Conservation (phyloP, 2,797 vertebrate genomes). For the Anableps anableps region DNA sequence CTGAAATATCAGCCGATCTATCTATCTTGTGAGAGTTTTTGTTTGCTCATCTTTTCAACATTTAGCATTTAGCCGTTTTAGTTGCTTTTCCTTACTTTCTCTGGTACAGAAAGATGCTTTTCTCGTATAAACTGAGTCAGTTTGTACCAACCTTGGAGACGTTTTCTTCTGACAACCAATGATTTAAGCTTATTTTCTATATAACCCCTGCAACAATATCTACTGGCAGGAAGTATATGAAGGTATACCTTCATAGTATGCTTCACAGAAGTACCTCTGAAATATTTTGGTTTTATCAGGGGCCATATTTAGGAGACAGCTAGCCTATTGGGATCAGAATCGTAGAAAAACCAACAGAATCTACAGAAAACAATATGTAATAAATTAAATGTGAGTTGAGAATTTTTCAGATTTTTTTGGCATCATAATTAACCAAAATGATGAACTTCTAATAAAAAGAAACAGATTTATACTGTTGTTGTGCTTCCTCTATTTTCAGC, state of each 20-base stretch:
- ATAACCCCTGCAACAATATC: not conserved
- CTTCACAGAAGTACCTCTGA: not conserved
- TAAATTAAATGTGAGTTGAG: not conserved
- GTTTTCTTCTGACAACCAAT: not conserved
- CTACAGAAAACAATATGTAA: not conserved
- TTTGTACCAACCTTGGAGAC: not conserved
- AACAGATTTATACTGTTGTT: not conserved
- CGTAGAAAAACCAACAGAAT: too few relatives aligned
- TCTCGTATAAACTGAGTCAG: not conserved
- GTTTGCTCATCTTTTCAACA: not conserved
- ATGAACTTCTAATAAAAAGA: not conserved
- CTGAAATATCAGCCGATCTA: too few relatives aligned
- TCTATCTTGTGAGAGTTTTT: not conserved
- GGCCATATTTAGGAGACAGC: not conserved
- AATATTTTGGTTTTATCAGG: not conserved
- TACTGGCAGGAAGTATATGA: too few relatives aligned
- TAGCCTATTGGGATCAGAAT: not conserved
- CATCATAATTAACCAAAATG: not conserved
- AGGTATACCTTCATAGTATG: too few relatives aligned
- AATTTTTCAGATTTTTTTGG: not conserved
- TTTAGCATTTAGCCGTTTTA: too few relatives aligned
- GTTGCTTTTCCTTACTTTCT: too few relatives aligned
- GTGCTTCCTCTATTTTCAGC: too few relatives aligned
- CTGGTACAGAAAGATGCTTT: not conserved
- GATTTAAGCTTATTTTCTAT: not conserved